Evolutionary conservation across 2,888 invertebrate genomes (phyloP).

Genomic region (Hypsopygia costalis): DNA sequence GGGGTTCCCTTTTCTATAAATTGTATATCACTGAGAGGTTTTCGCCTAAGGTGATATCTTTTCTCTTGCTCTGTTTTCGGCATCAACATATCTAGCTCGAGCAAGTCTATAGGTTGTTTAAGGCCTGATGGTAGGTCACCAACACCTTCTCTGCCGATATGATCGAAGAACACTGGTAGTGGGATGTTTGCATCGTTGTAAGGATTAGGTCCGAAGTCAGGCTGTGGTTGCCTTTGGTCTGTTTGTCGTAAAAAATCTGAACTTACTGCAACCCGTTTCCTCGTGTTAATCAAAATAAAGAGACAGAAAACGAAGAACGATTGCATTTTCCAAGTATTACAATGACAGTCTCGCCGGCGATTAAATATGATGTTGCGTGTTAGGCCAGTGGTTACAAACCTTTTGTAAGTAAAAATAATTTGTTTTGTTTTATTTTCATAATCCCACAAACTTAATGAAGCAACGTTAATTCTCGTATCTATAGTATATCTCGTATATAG

Average conservation of each 20-base stretch:
- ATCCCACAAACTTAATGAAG: too few species aligned
- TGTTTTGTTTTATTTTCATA: too few species aligned
- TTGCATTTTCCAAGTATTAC: conserved; percentile 29
- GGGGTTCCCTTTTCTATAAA: not conserved
- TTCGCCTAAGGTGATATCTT: not conserved
- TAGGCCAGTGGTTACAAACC: not conserved
- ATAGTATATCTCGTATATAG: too few species aligned
- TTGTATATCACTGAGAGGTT: not conserved
- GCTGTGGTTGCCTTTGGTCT: not conserved
- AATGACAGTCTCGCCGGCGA: not conserved
- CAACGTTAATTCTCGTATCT: too few species aligned
- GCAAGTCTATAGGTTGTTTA: conserved; percentile 29
- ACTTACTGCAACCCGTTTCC: conserved; percentile 3
- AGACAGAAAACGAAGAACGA: conserved; percentile 22
- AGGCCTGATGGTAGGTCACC: conserved; percentile 23
- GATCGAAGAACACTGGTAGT: conserved; percentile 39
- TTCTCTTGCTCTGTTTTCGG: conserved; percentile 1
- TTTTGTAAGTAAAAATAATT: too few species aligned
- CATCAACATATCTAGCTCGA: conserved; percentile 24
- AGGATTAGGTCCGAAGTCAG: not conserved
- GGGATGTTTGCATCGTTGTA: too few species aligned
- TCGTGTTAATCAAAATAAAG: conserved; percentile 21
- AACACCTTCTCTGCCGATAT: conserved; percentile 37
- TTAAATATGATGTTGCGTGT: not conserved
- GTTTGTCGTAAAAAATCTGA: too few species aligned